Evolutionary conservation across 2,888 invertebrate genomes (phyloP).

Genomic region (Ophioninae sp.): DNA sequence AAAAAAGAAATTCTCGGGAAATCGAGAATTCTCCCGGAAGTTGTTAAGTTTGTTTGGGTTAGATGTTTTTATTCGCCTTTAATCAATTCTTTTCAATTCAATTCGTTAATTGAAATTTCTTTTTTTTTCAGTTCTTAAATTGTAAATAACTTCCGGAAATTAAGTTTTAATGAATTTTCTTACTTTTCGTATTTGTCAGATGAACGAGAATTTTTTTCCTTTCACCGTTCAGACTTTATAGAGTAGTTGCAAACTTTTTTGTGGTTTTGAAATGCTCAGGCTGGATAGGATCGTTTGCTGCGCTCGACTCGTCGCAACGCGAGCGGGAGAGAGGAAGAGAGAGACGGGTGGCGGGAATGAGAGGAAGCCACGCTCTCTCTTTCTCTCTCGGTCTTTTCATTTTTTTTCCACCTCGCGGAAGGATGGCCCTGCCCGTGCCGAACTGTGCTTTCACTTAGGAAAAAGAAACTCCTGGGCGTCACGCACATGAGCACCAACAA

Average conservation of each 20-base stretch:
- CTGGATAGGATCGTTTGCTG: neutral
- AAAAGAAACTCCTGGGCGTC: slow-evolving; percentile 76
- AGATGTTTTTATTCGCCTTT: neutral
- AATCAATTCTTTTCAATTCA: neutral
- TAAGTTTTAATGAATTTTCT: too few species aligned
- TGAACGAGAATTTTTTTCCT: neutral
- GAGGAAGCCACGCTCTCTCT: neutral
- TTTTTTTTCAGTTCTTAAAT: neutral
- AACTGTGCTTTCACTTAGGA: slow-evolving; percentile 77
- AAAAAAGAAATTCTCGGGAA: slow-evolving; percentile 22
- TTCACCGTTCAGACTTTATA: neutral
- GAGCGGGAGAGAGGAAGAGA: neutral
- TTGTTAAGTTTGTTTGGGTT: neutral
- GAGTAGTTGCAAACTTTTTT: neutral
- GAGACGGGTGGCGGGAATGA: too few species aligned
- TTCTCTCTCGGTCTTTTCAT: slow-evolving; percentile 60
- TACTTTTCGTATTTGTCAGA: neutral
- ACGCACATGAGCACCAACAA: slow-evolving; percentile 75
- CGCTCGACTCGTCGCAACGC: neutral
- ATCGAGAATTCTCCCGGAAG: neutral
- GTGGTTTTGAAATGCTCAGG: neutral
- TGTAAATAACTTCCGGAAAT: too few species aligned
- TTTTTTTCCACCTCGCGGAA: slow-evolving; percentile 17
- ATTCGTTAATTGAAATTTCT: neutral
- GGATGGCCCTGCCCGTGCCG: slow-evolving; percentile 45